These are phyloP conservation scores for Resseliella maxima DNA, from an alignment of 2,888 invertebrate genomes.

Conservation along the genomic window DNA sequence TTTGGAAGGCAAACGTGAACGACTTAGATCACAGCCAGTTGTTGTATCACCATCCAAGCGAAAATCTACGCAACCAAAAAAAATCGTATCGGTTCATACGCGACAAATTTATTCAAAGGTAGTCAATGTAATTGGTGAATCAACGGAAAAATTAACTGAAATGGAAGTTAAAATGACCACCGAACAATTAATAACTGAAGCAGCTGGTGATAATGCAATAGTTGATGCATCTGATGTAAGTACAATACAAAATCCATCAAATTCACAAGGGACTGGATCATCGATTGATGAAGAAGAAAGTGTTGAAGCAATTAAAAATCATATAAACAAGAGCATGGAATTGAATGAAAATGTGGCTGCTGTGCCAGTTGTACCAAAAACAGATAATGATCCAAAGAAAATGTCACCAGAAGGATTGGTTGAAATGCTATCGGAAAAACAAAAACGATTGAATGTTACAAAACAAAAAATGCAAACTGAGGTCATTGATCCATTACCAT, in stretches of 20 bases:
- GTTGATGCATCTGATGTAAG: conserved; percentile 52
- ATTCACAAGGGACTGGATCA: too few relatives aligned
- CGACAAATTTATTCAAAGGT: not conserved
- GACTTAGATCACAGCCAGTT: not conserved
- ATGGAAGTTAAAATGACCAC: not conserved
- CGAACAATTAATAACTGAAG: conserved; percentile 1
- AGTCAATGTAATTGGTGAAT: not conserved
- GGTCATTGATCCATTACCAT: not conserved
- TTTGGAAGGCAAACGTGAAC: not conserved
- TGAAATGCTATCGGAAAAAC: not conserved
- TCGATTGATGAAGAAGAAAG: not conserved
- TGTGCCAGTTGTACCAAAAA: not conserved
- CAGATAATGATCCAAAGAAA: not conserved
- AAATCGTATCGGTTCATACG: not conserved
- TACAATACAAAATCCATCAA: not conserved
- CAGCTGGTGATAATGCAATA: conserved; percentile 33
- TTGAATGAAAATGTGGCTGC: not conserved
- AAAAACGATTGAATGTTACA: not conserved
- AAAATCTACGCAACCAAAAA: conserved; percentile 47
- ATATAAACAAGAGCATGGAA: not conserved
- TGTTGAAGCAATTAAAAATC: not conserved
- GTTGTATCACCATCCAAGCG: conserved; percentile 53
- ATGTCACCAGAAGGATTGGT: not conserved
- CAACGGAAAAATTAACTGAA: not conserved
- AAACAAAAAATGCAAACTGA: not conserved